These are phyloP conservation scores for Pseudochromis fuscus DNA, from an alignment of 2,797 vertebrate genomes.

Conservation along the genomic window DNA sequence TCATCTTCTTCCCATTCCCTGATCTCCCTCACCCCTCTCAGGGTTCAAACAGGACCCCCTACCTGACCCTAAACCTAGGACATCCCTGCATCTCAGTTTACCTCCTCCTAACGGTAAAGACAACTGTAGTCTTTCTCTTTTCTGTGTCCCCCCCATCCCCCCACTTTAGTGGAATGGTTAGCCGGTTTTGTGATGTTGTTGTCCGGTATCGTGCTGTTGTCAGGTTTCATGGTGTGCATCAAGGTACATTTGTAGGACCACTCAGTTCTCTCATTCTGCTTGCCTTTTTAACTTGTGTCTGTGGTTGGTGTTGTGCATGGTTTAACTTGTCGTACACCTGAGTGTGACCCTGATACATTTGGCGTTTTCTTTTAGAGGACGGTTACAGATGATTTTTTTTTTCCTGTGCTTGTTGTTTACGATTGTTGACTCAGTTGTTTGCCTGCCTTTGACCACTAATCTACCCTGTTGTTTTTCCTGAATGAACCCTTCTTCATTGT, in stretches of 20 bases:
- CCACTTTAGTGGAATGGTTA: conserved; percentile 53
- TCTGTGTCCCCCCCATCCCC: conserved; percentile 55
- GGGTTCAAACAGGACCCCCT: conserved; percentile 82
- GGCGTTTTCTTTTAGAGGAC: conserved; percentile 8
- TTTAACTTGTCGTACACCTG: conserved; percentile 34
- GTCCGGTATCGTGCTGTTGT: conserved; percentile 73
- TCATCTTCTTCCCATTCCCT: conserved; percentile 63
- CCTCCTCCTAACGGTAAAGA: conserved; percentile 82
- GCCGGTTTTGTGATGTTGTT: conserved; percentile 72
- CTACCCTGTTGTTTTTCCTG: conserved; percentile 33
- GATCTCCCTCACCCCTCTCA: conserved; percentile 65
- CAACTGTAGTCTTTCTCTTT: conserved; percentile 48
- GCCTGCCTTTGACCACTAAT: conserved; percentile 52
- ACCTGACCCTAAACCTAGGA: conserved; percentile 84
- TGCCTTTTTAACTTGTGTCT: conserved; percentile 67
- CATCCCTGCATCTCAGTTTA: conserved; percentile 86
- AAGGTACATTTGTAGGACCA: conserved; percentile 59
- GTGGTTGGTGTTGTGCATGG: conserved; percentile 74
- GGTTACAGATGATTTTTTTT: conserved; percentile 31
- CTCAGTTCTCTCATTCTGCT: conserved; percentile 65
- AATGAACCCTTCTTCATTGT: conserved; percentile 50
- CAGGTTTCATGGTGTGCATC: conserved; percentile 73
- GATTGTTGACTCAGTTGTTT: conserved; percentile 44
- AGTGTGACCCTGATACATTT: conserved; percentile 32
- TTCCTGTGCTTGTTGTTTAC: conserved; percentile 56